Base-by-base conservation (phyloP, 2,888 invertebrate species). In the Drosophila affinis region DNA sequence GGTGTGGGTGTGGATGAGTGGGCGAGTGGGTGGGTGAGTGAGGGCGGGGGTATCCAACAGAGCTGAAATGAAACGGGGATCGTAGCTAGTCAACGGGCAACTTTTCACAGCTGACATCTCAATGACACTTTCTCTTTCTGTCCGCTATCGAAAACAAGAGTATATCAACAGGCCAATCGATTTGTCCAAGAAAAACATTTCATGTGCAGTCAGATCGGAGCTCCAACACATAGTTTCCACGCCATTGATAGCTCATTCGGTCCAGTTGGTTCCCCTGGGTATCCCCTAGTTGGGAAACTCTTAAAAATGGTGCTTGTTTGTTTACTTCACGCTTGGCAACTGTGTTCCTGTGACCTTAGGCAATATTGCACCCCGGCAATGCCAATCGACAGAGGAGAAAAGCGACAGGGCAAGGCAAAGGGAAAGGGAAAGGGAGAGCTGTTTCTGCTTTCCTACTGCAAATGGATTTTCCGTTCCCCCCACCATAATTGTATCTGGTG, bases 51-150 rank as follows among this genome's bases (percentile, higher is more conserved):
- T 14, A 53, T 21, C 18, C 52, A 60, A 34, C 34, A 21, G 29
- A 67, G 29, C 62, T 27, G 62, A 59, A 60, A 24, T 45, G 44
- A 39, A 34, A 56, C 49, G 56, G 56, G n/a, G 65, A 67, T 70
- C 68, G 61, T 60, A 47, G 72, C 58, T 45, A 61, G 59, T 49
- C 62, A 69, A 78, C 71, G 72, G 74, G 74, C 82, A 64, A 83
- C 86, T 87, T 87, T 83, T 83, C 80, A 87, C 80, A 82, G 83
- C 82, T 83, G 83, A 87, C 88, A 83, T 87, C 88, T 83, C 83
- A 79, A 87, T 83, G 86, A 76, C 65, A 72, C 58, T 71, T 60
- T 49, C 44, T 7, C n/a, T 39, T 34, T 32, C 46, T 27, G 27
- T 39, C 24, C 5, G 6, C 34, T 4, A 32, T 0, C 1, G 3